Percentiles rank a stretch among this genome's conserved stretches.
Evolutionary conservation across 2,113 vertebrate genomes (phyloP).

Genomic region (Plecotus auritus): DNA sequence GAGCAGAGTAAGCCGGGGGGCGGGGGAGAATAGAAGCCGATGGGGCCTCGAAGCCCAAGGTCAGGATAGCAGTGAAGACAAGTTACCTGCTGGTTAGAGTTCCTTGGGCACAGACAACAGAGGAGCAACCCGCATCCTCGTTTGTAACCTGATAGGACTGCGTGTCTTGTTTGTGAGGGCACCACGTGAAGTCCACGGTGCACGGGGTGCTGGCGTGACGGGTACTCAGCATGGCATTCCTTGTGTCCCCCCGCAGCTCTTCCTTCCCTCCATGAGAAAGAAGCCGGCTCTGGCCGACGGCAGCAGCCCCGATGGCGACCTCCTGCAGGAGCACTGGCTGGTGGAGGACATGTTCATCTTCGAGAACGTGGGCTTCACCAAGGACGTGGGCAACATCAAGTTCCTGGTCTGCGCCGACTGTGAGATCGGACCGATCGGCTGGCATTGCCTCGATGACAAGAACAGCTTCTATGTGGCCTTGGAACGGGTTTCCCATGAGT

Average conservation of each 20-base stretch:
- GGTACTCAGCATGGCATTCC: background rate
- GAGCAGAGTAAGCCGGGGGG: background rate
- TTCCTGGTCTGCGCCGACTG: constrained; percentile 98
- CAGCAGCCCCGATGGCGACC: constrained; percentile 84
- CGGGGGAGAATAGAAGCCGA: rapidly evolving
- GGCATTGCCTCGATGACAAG: constrained; percentile 96
- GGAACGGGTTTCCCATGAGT: constrained; percentile 92
- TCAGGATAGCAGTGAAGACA: background rate
- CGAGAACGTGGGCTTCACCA: constrained; percentile 97
- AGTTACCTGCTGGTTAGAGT: background rate
- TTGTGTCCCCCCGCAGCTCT: constrained; percentile 81
- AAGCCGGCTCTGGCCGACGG: constrained; percentile 83
- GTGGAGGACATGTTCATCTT: constrained; percentile 95
- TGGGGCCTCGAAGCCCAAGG: background rate
- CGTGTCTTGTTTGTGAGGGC: rapidly evolving
- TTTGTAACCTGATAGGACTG: background rate
- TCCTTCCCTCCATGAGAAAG: constrained; percentile 93
- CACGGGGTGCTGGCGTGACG: background rate
- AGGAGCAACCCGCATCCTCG: background rate
- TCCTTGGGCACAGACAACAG: background rate
- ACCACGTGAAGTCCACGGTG: rapidly evolving
- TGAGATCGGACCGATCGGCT: constrained; percentile 97
- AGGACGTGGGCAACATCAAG: constrained; percentile 94
- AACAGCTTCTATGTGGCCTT: constrained; percentile 93
- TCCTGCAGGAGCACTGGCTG: constrained; percentile 92